A percentile compares a stretch with the other conserved stretches of the same genome.
phyloP scores from a whole-genome alignment of 2,113 vertebrate genomes.

The Silurus glanis region DNA sequence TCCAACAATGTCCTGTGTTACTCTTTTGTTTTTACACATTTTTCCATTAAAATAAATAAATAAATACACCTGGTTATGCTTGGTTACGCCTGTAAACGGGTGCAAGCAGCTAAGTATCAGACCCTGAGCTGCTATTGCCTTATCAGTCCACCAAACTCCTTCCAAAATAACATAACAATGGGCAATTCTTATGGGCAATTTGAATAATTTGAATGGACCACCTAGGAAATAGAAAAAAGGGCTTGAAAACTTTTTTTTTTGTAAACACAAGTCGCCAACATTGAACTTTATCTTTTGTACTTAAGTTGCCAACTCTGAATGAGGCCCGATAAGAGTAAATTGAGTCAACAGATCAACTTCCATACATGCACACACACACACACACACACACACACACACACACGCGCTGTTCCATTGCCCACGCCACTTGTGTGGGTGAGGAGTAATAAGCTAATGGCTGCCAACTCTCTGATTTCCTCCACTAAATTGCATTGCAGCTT shows the following conservation, averaged over 20 bases:
- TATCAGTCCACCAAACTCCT: not conserved
- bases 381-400: constrained; percentile 10
- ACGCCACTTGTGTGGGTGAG: constrained; percentile 41
- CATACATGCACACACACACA: not conserved
- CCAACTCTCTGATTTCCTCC: constrained; percentile 52
- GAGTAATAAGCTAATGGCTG: constrained; percentile 49
- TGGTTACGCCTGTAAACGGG: not conserved
- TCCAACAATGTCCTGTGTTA: not conserved
- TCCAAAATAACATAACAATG: not conserved
- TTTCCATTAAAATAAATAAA: not conserved
- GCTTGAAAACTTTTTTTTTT: no score
- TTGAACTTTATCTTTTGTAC: not conserved
- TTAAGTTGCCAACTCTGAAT: not conserved
- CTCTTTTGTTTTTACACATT: not conserved
- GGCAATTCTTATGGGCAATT: not conserved
- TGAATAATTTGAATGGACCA: not conserved
- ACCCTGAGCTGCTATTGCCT: not conserved
- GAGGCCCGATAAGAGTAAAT: not conserved
- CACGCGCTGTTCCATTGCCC: constrained; percentile 25
- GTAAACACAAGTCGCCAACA: not conserved
- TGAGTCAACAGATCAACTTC: not conserved
- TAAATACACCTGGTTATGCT: not conserved
- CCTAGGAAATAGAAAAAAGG: not conserved
- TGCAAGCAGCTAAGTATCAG: not conserved
- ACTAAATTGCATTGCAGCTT: constrained; percentile 54